Base-by-base conservation (phyloP, 2,113 vertebrate genomes). In the Theristicus caerulescens region DNA sequence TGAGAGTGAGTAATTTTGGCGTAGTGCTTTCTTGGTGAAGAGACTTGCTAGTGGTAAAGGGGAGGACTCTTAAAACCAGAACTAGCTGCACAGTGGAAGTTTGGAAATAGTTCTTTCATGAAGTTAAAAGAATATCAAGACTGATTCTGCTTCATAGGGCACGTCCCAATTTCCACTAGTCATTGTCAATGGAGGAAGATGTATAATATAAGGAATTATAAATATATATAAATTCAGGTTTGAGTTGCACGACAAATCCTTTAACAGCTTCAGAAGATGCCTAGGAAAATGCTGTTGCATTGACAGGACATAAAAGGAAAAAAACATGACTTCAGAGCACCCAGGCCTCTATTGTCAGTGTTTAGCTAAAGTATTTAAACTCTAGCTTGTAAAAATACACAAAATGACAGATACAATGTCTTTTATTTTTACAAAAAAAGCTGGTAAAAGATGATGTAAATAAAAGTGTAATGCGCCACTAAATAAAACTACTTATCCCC, bases 341-440 rank as follows among this genome's bases (percentile, higher is more conserved):
- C 9, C 12, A 62, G 61, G 66, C n/a, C n/a, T 77, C 51, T n/a
- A 6, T 1, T 69, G 34, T 67, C 87, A 82, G 52, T 34, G 26
- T 67, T 90, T 36, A 74, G 69, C 80, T 94, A 59, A 86, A 72
- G 49, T 73, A 72, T 40, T 80, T 80, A 91, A 91, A 79, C 54
- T 76, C 62, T 71, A 88, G 91, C 93, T 85, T 96, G 82, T 90
- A 97, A 96, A 96, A 96, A 94, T 86, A 97, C 95, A 96, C 96
- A 86, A 80, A 82, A 34, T 72, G 82, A 96, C 40, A 98, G 83
- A 96, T 98, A 97, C 72, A 96, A 94, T 93, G 88, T 83, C 62
- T 97, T 98, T 98, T 98, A 98, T 98, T 98, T 96, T 98, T 97
- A 98, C 97, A 97, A 97, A 98, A 98, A 91, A 95, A 93, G 93